Evolutionary conservation across 2,797 vertebrate genomes (phyloP), one percentile per base, ranked within the genome.

Genomic region (Tenualosa ilisha): DNA sequence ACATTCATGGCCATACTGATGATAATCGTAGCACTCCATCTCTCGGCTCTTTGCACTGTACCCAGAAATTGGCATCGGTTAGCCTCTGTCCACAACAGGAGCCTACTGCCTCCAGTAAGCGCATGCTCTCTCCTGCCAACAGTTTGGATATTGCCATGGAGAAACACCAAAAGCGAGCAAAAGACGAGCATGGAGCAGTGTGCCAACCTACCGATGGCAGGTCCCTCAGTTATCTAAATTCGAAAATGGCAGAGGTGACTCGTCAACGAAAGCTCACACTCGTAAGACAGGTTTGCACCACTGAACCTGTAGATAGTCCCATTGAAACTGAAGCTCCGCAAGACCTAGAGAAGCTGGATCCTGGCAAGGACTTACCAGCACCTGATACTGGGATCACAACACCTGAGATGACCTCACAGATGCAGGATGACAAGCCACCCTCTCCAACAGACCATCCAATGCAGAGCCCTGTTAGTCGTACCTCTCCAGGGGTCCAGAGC

Each of bases 81-180:
- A 97, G 96, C 84, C 96, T 99, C 13, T 97, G 96, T 86, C 97
- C 97, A 0, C 98, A 99, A 84, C 97, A 96, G 84, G 98, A 99
- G 89, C 95, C 96, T 88, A 96, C 96, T 72, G 96, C 97, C 79
- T 99, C 98, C n/a, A 99, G 98, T 90, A 99, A 99, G 91, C 95
- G 98, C 86, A 99, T 99, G 98, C 95, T 99, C 83, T 99, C 98
- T 12, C 98, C 98, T 83, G 98, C 98, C 85, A 99, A 99, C 89
- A 99, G 98, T 91, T 94, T 99, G 91, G 98, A 99, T 92, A 99
- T 99, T 89, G 98, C 98, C 90, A 99, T 99, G 98, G 98, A 99
- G 89, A 99, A 99, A 89, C 97, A 99, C 75, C 98, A 99, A 59
- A 99, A 99, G 85, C 96, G 98, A 15, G 97, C 97, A 20, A 99